Percentiles rank a stretch among this genome's conserved stretches.
Evolutionary conservation across 2,113 vertebrate species (phyloP).

Genomic region (Rhynchopsitta pachyrhyncha): DNA sequence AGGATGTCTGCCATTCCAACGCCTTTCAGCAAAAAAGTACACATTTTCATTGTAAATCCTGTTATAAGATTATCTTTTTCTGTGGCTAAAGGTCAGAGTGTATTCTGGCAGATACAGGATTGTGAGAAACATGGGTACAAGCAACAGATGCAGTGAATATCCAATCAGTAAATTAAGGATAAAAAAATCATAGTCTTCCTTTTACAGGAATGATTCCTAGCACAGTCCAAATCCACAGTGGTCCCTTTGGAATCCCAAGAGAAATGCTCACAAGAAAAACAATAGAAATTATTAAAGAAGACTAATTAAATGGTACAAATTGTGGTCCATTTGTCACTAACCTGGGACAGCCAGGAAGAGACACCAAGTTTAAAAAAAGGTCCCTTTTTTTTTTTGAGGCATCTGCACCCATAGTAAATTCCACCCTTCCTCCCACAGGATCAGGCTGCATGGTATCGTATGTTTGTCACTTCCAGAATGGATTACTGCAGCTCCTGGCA

Average conservation of each 20-base stretch:
- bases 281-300: background rate
- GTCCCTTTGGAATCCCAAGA: background rate
- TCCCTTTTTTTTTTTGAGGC: background rate
- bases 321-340: background rate
- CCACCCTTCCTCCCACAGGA: conserved; percentile 48
- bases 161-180: background rate
- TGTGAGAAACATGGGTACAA: background rate
- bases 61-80: background rate
- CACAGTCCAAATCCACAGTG: background rate
- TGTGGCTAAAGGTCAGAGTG: background rate
- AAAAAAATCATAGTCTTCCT: background rate
- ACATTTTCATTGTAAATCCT: conserved; percentile 21
- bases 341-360: background rate
- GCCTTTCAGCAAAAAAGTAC: background rate
- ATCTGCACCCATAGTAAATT: conserved; percentile 33
- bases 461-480: conserved; percentile 53
- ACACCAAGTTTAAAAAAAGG: background rate
- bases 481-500: conserved; percentile 30
- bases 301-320: background rate
- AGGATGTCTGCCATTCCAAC: background rate
- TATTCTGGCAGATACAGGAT: background rate
- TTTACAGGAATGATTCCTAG: background rate
- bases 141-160: background rate
- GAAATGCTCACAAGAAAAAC: background rate
- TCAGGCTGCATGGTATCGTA: background rate